Conservation (phyloP, 2,797 vertebrate genomes). For the Psittacula echo region DNA sequence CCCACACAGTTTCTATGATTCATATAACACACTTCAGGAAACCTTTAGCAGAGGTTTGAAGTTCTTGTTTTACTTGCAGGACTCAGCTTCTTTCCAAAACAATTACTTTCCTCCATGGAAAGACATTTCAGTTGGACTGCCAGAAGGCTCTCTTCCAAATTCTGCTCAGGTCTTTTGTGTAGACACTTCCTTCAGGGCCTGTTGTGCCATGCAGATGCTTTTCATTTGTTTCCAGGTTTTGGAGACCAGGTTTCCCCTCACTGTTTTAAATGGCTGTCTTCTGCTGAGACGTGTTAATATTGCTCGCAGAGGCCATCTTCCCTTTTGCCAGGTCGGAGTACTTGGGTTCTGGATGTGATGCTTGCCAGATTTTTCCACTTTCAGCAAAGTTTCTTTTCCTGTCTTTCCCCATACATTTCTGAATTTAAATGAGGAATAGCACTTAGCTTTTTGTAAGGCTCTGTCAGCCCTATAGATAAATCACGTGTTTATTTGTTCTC, state of each 20-base stretch:
- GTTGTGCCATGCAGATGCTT: neutral
- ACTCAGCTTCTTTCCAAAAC: neutral
- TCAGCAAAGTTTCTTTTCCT: neutral
- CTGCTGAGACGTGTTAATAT: neutral
- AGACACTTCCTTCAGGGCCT: neutral
- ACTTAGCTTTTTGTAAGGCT: neutral
- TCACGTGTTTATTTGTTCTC: neutral
- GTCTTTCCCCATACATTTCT: neutral
- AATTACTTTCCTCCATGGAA: neutral
- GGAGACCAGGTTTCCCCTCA: neutral
- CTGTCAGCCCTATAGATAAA: neutral
- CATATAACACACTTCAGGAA: neutral
- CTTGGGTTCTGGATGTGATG: accelerated
- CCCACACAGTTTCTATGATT: neutral
- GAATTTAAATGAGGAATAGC: neutral
- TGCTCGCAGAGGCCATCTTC: neutral
- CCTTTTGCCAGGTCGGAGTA: neutral
- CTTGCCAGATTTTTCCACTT: neutral
- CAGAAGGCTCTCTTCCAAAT: neutral
- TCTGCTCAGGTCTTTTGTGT: neutral
- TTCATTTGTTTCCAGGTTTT: neutral
- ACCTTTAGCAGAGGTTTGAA: neutral
- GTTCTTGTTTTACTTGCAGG: neutral
- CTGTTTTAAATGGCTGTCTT: neutral
- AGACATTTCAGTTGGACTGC: neutral